These are phyloP conservation scores for Helleia helle DNA, from an alignment of 2,888 invertebrate genomes.

Conservation along the genomic window DNA sequence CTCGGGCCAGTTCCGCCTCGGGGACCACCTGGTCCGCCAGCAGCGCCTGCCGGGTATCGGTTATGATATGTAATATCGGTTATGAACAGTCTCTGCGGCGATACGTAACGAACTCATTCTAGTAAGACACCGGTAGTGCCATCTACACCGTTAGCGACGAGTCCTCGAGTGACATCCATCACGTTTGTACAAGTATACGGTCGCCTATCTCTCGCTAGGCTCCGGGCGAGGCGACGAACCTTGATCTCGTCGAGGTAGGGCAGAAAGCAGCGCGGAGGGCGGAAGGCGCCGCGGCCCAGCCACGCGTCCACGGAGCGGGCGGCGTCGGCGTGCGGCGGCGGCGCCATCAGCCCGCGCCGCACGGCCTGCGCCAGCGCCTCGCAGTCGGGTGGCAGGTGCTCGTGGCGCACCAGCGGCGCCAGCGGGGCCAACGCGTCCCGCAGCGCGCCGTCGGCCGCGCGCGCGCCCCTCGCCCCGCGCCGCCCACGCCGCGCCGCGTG, in stretches of 20 bases:
- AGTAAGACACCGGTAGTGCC: too few relatives aligned
- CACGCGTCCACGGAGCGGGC: conserved; percentile 86
- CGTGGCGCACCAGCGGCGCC: conserved; percentile 87
- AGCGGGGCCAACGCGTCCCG: conserved; percentile 89
- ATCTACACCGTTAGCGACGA: too few relatives aligned
- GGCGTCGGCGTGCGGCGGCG: conserved; percentile 26
- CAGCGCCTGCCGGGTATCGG: conserved; percentile 68
- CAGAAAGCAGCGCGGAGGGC: conserved; percentile 92
- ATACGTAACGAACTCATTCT: too few relatives aligned
- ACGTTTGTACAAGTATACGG: too few relatives aligned
- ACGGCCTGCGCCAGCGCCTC: conserved; percentile 74
- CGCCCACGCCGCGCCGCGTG: conserved; percentile 88
- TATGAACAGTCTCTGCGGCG: too few relatives aligned
- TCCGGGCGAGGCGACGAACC: conserved; percentile 55
- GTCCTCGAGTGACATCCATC: too few relatives aligned
- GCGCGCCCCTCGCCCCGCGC: conserved; percentile 87
- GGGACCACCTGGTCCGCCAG: conserved; percentile 89
- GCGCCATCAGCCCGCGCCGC: conserved; percentile 38
- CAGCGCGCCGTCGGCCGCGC: conserved; percentile 87
- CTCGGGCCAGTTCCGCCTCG: conserved; percentile 74
- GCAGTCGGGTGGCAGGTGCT: conserved; percentile 91
- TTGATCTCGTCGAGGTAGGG: conserved; percentile 97
- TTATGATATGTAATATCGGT: too few relatives aligned
- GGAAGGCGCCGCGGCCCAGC: conserved; percentile 84
- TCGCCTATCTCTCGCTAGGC: neutral